Base-by-base conservation (phyloP, 1,140 invertebrate genomes). In the Cherax destructor region DNA sequence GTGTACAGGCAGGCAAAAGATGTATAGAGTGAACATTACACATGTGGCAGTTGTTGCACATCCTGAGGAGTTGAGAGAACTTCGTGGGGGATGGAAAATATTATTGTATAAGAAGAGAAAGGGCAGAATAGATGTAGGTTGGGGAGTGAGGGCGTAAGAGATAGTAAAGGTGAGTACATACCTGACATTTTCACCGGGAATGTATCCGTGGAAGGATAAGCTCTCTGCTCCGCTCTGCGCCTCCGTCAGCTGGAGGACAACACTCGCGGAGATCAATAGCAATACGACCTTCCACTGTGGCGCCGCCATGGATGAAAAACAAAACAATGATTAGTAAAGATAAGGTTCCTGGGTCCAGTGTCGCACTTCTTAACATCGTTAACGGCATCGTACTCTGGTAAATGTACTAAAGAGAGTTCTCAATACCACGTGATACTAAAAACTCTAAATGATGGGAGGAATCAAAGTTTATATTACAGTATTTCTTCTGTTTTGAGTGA, bases 221-320 rank as follows among this genome's bases (percentile, higher is more conserved):
- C 88, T 92, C 92, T 92, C 88, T 86, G 88, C 92, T 92, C 84
- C 92, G 61, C 88, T 78, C 59, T 87, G 78, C 72, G 92, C 86
- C 86, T 56, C 83, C n/a, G 92, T 83, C 74, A 69, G 30, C 10
- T 91, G 86, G 72, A 92, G 78, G 83, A 87, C 72, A 56, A 91
- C 86, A 92, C 88, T 88, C 74, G 86, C 92, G 78, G 90, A 92
- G 88, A 69, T 80, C 83, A 91, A 69, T 86, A 92, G 78, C 88
- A 92, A 49, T 83, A 80, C 80, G 49, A 50, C 88, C 92, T 92
- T 92, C 92, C 92, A 92, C 92, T 92, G 87, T 69, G 21, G 16
- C 65, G 10, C 21, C 65, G 0, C 52, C 3, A 3, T 1, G 5
- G 52, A 1, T 1, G 52, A 41, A 2, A 41, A 41, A 41, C 30